A percentile compares a stretch with the other conserved stretches of the same genome.
These are phyloP conservation scores for Chiloscyllium plagiosum DNA, from an alignment of 2,113 vertebrate genomes.

Conservation along the genomic window DNA sequence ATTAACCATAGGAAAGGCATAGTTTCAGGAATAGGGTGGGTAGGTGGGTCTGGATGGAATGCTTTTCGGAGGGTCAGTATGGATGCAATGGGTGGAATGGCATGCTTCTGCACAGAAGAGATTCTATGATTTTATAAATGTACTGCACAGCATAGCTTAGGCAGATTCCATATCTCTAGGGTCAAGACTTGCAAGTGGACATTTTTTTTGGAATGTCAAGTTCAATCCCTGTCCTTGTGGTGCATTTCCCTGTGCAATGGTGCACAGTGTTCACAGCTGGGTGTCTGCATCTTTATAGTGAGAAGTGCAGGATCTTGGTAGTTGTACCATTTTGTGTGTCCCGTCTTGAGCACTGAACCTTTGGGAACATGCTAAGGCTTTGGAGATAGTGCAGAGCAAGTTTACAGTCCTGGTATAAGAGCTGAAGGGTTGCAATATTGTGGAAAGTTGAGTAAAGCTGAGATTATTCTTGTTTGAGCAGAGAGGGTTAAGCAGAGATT, in stretches of 20 bases:
- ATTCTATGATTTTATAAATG: neutral
- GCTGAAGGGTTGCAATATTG: neutral
- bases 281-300: neutral
- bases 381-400: neutral
- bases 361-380: neutral
- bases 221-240: too few relatives aligned
- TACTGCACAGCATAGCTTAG: neutral
- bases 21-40: too few relatives aligned
- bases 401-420: neutral
- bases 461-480: neutral
- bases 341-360: neutral
- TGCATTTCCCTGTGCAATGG: neutral
- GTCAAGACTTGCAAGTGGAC: neutral
- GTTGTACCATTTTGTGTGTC: neutral
- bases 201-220: neutral
- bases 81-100: too few relatives aligned
- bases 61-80: too few relatives aligned
- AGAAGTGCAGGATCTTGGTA: neutral
- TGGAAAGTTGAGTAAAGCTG: neutral
- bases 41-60: too few relatives aligned
- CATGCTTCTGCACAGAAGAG: too few relatives aligned
- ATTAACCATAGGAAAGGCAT: too few relatives aligned
- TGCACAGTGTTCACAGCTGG: neutral
- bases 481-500: neutral
- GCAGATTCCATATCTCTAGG: neutral